Conservation (phyloP, 2,797 vertebrate species). For the Spheniscus humboldti region DNA sequence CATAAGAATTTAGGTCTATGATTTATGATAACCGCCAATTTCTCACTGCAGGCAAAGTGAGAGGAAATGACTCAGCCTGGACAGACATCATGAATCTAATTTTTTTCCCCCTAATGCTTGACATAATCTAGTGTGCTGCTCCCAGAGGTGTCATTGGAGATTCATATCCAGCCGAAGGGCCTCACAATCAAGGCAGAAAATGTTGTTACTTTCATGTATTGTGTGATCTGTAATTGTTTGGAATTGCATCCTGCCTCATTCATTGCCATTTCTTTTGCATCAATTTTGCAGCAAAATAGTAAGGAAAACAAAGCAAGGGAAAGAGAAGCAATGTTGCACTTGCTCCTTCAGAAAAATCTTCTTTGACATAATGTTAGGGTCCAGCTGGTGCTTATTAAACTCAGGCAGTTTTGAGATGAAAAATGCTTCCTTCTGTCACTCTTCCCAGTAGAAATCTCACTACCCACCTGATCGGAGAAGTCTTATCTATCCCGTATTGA, state of each 20-base stretch:
- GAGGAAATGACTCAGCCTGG: constrained; percentile 69
- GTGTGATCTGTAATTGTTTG: constrained; percentile 45
- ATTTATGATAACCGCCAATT: constrained; percentile 70
- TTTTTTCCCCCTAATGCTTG: constrained; percentile 35
- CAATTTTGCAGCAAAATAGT: constrained; percentile 3
- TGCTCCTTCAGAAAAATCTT: neutral
- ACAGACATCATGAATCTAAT: constrained; percentile 63
- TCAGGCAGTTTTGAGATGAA: neutral
- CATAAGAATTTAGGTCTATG: constrained; percentile 60
- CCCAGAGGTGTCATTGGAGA: constrained; percentile 57
- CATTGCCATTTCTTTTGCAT: constrained; percentile 11
- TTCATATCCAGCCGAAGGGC: constrained; percentile 58
- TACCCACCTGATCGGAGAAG: neutral
- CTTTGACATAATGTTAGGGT: neutral
- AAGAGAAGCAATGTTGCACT: neutral
- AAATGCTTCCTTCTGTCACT: constrained; percentile 2
- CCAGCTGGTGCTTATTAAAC: constrained; percentile 23
- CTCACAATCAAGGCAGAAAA: constrained; percentile 47
- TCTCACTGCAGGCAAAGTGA: constrained; percentile 62
- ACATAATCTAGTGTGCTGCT: constrained; percentile 62
- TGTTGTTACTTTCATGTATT: constrained; percentile 48
- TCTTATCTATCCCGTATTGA: neutral
- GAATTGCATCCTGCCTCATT: constrained; percentile 46
- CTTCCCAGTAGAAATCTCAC: neutral
- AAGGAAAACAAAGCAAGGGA: neutral